Evolutionary conservation across 2,888 invertebrate species (phyloP), one percentile per base, ranked within the genome.

Genomic region (Hecatera dysodea): DNA sequence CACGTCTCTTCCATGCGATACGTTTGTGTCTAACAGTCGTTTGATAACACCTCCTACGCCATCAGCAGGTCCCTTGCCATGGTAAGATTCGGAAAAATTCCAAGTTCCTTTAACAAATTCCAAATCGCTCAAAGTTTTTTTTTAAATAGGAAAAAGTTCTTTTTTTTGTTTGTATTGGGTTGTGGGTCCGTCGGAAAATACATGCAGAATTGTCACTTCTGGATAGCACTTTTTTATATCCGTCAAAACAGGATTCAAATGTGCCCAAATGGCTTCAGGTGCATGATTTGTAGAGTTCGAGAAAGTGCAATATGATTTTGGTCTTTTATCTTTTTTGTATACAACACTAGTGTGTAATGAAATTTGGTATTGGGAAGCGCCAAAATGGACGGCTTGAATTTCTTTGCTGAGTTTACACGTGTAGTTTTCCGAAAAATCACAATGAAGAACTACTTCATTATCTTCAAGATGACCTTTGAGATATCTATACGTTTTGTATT

Each of bases 201-300:
- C 24, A 3, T 59, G 44, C 42, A 59, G 27, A 42, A 59, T 59
- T 42, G 22, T 42, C 11, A 63, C 44, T 53, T 63, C 24, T n/a
- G 63, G 63, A 7, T 22, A 42, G 5, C 44, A 29, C n/a, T 15
- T 36, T 53, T 42, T 63, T 2, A 63, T 53, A 29, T 63, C 53
- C 24, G 8, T 50, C 15, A 50, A 50, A 50, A 63, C 39, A 11
- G 63, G 63, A 27, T 17, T 36, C 24, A 63, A 42, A 42, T 63
- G 63, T 27, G 63, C 63, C 63, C 63, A 63, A 53, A 63, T 63
- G n/a, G 53, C 53, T 53, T 63, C 63, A 11, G 63, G 63, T 19
- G 53, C 27, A 42, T 63, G 63, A 24, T 53, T 63, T 27, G 52
- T 63, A 15, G 63, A 63, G 7, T 63, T 29, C 17, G 53, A 63